These are phyloP conservation scores for Lamellibrachia columna DNA, from an alignment of 2,888 invertebrate genomes.

Conservation along the genomic window DNA sequence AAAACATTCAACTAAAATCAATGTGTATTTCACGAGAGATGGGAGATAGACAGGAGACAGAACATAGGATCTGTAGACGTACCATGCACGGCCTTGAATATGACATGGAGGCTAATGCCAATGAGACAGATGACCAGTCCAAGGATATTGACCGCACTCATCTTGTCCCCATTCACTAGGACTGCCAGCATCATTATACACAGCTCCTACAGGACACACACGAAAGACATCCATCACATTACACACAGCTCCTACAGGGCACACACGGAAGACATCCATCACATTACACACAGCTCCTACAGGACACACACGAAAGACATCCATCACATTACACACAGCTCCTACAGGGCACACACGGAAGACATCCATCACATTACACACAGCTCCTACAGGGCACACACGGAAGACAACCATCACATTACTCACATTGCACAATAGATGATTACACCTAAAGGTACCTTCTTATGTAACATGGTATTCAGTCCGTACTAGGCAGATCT, in stretches of 20 bases:
- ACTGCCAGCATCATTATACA: conserved; percentile 90
- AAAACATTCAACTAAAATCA: too few relatives aligned
- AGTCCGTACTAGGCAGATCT: too few relatives aligned
- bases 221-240: background rate
- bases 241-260: background rate
- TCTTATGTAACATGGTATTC: too few relatives aligned
- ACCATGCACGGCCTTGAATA: background rate
- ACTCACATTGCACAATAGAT: too few relatives aligned
- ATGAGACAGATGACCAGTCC: conserved; percentile 74
- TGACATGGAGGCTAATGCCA: background rate
- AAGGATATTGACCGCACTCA: conserved; percentile 82
- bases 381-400: conserved; percentile 78
- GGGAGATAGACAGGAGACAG: conserved; percentile 69
- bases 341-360: too few relatives aligned
- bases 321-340: conserved; percentile 82
- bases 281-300: conserved; percentile 82
- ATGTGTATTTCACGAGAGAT: background rate
- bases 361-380: conserved; percentile 75
- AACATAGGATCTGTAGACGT: conserved; percentile 61
- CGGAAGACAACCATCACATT: too few relatives aligned
- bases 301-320: too few relatives aligned
- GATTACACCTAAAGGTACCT: too few relatives aligned
- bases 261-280: too few relatives aligned
- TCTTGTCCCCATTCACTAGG: conserved; percentile 83
- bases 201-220: conserved; percentile 78